Percentiles rank a stretch among this genome's conserved stretches.
These are phyloP conservation scores for Sebastes schlegelii DNA, from an alignment of 2,113 vertebrate genomes.

Conservation along the genomic window DNA sequence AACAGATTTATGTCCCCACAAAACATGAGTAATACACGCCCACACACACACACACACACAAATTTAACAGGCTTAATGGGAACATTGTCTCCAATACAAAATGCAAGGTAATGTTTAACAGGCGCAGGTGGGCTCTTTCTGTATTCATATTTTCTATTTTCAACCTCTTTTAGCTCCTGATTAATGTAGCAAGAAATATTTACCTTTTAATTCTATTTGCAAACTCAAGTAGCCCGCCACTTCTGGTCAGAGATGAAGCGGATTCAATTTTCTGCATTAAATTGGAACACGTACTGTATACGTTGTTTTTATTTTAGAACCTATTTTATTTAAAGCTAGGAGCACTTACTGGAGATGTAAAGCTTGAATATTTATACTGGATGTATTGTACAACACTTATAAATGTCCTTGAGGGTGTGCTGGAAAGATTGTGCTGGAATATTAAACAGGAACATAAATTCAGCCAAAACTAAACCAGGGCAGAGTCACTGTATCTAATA, in stretches of 20 bases:
- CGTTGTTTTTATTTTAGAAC: background rate
- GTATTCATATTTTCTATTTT: background rate
- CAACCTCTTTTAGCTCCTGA: background rate
- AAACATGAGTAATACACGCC: no score
- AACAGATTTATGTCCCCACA: no score
- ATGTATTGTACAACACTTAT: slow-evolving; percentile 18
- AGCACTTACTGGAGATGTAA: background rate
- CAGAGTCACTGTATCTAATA: slow-evolving; percentile 14
- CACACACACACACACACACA: no score
- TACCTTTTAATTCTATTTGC: background rate
- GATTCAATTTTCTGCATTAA: background rate
- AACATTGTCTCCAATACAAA: no score
- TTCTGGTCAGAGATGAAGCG: background rate
- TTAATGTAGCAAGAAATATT: slow-evolving; percentile 8
- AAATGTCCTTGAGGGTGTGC: slow-evolving; percentile 30
- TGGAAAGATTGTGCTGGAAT: slow-evolving; percentile 22
- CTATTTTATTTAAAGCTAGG: slow-evolving; percentile 31
- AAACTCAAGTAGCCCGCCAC: no score
- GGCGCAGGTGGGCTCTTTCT: background rate
- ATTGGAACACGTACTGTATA: background rate
- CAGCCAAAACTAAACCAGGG: slow-evolving; percentile 39
- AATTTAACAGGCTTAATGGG: no score
- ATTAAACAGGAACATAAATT: slow-evolving; percentile 50
- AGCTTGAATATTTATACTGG: slow-evolving; percentile 26
- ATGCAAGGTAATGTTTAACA: no score